Base-by-base conservation (phyloP, 2,797 vertebrate genomes). In the Myripristis jacobus region DNA sequence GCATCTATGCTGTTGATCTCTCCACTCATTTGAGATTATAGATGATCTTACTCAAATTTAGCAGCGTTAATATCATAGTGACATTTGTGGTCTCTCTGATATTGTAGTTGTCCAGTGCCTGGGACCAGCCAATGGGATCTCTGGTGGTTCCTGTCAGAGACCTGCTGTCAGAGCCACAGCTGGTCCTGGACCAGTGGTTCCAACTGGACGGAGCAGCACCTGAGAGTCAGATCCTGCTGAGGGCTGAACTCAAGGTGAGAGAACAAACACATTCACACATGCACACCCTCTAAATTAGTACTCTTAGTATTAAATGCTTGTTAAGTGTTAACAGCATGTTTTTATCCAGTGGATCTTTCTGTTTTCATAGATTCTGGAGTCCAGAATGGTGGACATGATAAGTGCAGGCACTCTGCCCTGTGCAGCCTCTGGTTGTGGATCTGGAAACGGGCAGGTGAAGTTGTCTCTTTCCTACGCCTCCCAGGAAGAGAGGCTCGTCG, bases 151-250 rank as follows among this genome's bases (percentile, higher is more conserved):
- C 95, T 13, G 81, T 96, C 12, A 92, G 81, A 9, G 94, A 95
- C 73, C 83, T 98, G 58, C 93, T 98, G 2, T 79, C 75, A 11
- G 79, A 91, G 5, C 93, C 95, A 18, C 86, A 76, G 24, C 92
- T 97, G 70, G 86, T 92, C 56, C 62, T 96, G 82, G 97, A 97
- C 78, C 88, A 81, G 38, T 98, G 96, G 97, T 92, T 96, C 36
- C 54, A 66, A 0, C 88, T 98, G 84, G 91, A 84, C 60, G 94
- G 92, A 62, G 94, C 94, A 6, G 68, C 61, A 12, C 44, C 93
- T 3, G 71, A 86, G 70, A 95, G 92, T 79, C 94, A 95, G 83
- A 80, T 97, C 82, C 92, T 98, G 0, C 93, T 98, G 77, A 93
- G 94, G 75, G 94, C 90, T 15, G 93, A 96, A 72, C 93, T 98